These are phyloP conservation scores for Phrynocephalus versicolor DNA, from an alignment of 2,113 vertebrate species.

Conservation along the genomic window DNA sequence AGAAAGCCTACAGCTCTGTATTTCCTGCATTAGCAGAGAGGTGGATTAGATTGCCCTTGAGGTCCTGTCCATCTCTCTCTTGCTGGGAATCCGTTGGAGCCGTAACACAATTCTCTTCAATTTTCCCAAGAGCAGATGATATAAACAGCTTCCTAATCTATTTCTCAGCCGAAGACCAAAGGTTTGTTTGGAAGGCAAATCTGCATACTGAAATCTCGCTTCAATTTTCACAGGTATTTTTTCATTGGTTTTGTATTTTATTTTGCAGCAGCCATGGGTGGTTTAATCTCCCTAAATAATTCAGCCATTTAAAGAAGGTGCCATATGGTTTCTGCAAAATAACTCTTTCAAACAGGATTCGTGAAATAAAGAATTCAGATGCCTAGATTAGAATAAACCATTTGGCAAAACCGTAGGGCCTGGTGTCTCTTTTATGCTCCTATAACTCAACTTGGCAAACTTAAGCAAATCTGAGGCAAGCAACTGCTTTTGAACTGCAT, in stretches of 20 bases:
- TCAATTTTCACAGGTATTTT: neutral
- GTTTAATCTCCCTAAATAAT: neutral
- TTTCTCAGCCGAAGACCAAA: neutral
- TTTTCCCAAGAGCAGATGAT: neutral
- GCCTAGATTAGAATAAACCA: neutral
- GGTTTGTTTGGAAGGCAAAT: neutral
- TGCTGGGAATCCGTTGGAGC: neutral
- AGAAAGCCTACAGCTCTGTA: no score
- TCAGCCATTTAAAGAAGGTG: neutral
- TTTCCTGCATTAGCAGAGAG: no score
- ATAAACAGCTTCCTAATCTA: neutral
- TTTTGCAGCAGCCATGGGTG: neutral
- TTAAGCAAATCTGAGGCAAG: neutral
- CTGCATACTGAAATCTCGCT: neutral
- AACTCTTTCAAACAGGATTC: neutral
- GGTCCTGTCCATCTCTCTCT: neutral
- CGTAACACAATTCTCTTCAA: neutral
- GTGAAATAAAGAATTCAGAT: neutral
- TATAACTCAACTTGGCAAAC: neutral
- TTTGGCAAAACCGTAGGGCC: constrained; percentile 21
- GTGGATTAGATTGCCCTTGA: neutral
- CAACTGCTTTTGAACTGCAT: neutral
- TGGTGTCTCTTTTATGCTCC: neutral
- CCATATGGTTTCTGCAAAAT: neutral
- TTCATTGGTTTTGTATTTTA: neutral